Evolutionary conservation across 1,140 invertebrate species (phyloP), one percentile per base, ranked within the genome.

Genomic region (Sogatella furcifera): DNA sequence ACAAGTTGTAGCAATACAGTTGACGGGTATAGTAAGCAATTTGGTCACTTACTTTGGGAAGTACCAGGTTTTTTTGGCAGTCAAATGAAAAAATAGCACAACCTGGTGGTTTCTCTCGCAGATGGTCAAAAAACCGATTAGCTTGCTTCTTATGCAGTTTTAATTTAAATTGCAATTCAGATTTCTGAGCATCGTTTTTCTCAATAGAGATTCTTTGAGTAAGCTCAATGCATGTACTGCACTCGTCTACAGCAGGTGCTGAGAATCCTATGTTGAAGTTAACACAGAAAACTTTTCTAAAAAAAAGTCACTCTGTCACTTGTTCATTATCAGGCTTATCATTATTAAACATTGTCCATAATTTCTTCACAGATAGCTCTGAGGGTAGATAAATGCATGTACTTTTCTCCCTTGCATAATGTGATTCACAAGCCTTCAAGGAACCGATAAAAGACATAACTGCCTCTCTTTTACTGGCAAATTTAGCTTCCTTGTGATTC

Each of bases 1-100:
- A 68, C 42, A 74, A 71, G 62, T 73, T 74, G 54, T 73, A 70
- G n/a, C 66, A 59, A 57, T 73, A 72, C 5, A 72, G 13, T 55
- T 74, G 68, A n/a, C 69, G 56, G 5, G 42, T 61, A 64, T 73
- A 74, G 57, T 74, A 75, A 1, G 70, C 63, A 15, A 59, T n/a
- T 44, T 71, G 70, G 61, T 69, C 68, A 46, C 64, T 60, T 10
- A 71, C 42, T 66, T 68, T 68, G 10, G 69, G 69, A n/a, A 72
- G 34, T 13, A 61, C 49, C 24, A 63, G 58, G 60, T 73, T 73
- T 68, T 74, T 74, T 66, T 74, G 69, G 42, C 69, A 74, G 59
- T 75, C 72, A 64, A 70, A 74, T n/a, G 63, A 67, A n/a, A 44
- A 44, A 44, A 44, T 44, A 19, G 43, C 17, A 19, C 43, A 44